Evolutionary conservation across 2,797 vertebrate genomes (phyloP).

Genomic region (Cyclopterus lumpus): DNA sequence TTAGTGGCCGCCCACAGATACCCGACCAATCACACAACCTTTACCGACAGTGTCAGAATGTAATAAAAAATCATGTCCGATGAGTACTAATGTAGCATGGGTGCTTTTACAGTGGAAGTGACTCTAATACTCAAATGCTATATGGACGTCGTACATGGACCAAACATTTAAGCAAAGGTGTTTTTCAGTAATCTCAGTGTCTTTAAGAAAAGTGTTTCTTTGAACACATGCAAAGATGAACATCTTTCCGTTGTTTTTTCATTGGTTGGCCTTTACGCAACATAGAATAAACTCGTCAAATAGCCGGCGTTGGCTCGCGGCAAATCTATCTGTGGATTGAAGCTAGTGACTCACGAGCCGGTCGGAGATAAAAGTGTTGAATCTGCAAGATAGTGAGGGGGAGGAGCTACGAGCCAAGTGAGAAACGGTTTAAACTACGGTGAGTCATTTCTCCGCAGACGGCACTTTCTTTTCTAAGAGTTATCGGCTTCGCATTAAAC

Average conservation of each 20-base stretch:
- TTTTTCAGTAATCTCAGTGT: conserved; percentile 37
- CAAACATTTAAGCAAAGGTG: neutral
- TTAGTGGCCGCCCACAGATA: neutral
- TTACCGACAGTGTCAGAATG: neutral
- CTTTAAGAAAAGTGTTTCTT: conserved; percentile 8
- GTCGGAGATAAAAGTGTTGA: conserved; percentile 20
- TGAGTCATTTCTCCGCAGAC: conserved; percentile 56
- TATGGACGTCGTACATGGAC: neutral
- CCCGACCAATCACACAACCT: neutral
- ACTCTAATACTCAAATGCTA: neutral
- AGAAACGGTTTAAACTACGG: conserved; percentile 29
- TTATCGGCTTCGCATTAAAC: conserved; percentile 41
- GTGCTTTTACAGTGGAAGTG: neutral
- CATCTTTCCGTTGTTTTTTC: conserved; percentile 9
- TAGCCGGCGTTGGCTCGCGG: conserved; percentile 6
- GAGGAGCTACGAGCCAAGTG: conserved; percentile 12
- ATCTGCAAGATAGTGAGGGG: conserved; percentile 20
- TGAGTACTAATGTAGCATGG: neutral
- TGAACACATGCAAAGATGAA: conserved; percentile 23
- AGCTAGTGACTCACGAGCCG: conserved; percentile 47
- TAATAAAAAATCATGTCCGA: neutral
- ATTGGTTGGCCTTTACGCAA: neutral
- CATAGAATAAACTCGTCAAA: conserved; percentile 34
- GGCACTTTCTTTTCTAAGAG: conserved; percentile 44
- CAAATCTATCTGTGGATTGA: conserved; percentile 24